Conservation (phyloP, 2,888 invertebrate genomes). For the Torymus auratus region DNA sequence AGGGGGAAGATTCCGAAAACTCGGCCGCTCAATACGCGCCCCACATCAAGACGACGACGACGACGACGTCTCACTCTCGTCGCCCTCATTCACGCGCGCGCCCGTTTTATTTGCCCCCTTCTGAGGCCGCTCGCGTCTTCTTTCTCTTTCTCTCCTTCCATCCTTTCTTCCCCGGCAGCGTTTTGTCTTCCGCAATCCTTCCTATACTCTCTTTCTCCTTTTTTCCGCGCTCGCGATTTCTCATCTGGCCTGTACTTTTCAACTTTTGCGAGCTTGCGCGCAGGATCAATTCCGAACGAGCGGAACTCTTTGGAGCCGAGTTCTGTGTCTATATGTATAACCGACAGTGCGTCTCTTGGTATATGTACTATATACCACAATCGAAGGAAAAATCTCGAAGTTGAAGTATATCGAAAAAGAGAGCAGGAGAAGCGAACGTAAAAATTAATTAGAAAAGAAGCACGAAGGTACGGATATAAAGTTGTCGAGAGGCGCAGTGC, state of each 20-base stretch:
- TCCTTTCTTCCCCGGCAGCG: background rate
- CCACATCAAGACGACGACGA: conserved; percentile 44
- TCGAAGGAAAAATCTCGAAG: conserved; percentile 30
- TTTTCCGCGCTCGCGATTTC: background rate
- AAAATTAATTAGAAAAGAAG: conserved; percentile 60
- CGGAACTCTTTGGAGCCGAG: conserved; percentile 1
- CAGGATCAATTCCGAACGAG: conserved; percentile 19
- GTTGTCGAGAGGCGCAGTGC: background rate
- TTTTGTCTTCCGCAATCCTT: conserved; percentile 10
- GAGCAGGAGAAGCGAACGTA: conserved; percentile 7
- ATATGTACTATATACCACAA: background rate
- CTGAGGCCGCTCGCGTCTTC: conserved; percentile 39
- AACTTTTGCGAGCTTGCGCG: background rate
- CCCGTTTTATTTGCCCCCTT: conserved; percentile 15
- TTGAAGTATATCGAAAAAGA: conserved; percentile 24
- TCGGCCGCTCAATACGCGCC: conserved; percentile 73
- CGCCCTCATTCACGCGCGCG: conserved; percentile 1
- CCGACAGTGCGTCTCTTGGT: background rate
- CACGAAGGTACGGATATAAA: conserved; percentile 48
- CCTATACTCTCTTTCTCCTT: conserved; percentile 7
- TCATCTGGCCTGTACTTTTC: conserved; percentile 9
- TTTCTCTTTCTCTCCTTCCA: background rate
- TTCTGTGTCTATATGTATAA: background rate
- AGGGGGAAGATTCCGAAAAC: conserved; percentile 73
- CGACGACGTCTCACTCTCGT: conserved; percentile 1